Conservation (phyloP, 2,797 vertebrate species). For the Cheracebus regulus region DNA sequence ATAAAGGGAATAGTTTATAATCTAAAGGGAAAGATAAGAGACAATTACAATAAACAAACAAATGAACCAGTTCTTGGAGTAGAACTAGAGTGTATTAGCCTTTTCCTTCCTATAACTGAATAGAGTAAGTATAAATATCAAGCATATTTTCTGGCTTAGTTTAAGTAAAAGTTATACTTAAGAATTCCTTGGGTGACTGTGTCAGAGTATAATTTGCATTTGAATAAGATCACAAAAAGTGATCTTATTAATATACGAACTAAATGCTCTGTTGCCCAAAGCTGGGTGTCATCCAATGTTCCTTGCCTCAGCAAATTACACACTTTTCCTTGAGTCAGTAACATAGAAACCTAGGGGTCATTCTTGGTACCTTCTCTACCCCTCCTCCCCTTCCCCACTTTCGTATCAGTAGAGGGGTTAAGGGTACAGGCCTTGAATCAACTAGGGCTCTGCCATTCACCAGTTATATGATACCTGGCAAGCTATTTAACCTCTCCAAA, state of each 20-base stretch:
- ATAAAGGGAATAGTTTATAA: neutral
- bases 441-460: neutral
- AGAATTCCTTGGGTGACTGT: neutral
- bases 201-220: neutral
- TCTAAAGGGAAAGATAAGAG: neutral
- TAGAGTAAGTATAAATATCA: neutral
- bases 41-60: slow-evolving; percentile 1
- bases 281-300: neutral
- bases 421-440: neutral
- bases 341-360: neutral
- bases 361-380: neutral
- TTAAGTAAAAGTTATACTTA: neutral
- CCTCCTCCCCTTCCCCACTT: neutral
- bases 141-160: neutral
- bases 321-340: neutral
- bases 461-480: neutral
- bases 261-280: neutral
- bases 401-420: neutral
- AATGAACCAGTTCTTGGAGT: neutral
- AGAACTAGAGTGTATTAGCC: neutral
- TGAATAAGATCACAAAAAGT: neutral
- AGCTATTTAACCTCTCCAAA: slow-evolving; percentile 27
- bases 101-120: neutral
- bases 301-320: neutral
- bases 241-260: neutral